Evolutionary conservation across 2,888 invertebrate species (phyloP).

Genomic region (Strigamia maritima): DNA sequence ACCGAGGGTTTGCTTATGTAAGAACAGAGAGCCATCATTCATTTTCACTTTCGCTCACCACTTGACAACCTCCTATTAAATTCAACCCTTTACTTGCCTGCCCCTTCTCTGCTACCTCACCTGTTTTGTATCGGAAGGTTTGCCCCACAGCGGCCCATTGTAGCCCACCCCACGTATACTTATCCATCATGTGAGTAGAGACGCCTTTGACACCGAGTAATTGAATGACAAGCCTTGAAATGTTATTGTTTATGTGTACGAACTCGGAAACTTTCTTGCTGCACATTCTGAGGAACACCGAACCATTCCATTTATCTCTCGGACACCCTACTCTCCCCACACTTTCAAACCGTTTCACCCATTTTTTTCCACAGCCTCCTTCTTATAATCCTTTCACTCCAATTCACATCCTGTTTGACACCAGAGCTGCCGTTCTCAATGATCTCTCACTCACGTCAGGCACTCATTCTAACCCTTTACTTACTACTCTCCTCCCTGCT

Average conservation of each 20-base stretch:
- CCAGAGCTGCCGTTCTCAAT: neutral
- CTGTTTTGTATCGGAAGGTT: conserved; percentile 11
- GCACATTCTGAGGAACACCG: neutral
- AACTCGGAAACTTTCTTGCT: conserved; percentile 12
- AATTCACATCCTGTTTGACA: conserved; percentile 27
- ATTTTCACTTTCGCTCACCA: no score
- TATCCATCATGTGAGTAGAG: conserved; percentile 9
- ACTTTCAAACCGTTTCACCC: neutral
- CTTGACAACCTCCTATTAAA: conserved; percentile 28
- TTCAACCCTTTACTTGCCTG: conserved; percentile 3
- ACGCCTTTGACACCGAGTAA: neutral
- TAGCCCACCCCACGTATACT: neutral
- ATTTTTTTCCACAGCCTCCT: conserved; percentile 1
- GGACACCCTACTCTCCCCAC: neutral
- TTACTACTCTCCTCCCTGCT: no score
- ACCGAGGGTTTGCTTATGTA: no score
- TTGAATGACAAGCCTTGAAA: conserved; percentile 29
- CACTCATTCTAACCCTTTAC: neutral
- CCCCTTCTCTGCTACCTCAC: conserved; percentile 8
- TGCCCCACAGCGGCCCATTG: conserved; percentile 2
- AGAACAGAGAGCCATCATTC: no score
- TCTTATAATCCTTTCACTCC: neutral
- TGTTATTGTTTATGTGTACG: conserved; percentile 25
- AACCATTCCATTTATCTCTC: neutral
- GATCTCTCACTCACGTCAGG: conserved; percentile 18